Evolutionary conservation across 92 coral and sea anemone genomes (phyloP).

Genomic region (Palythoa heliodiscus): DNA sequence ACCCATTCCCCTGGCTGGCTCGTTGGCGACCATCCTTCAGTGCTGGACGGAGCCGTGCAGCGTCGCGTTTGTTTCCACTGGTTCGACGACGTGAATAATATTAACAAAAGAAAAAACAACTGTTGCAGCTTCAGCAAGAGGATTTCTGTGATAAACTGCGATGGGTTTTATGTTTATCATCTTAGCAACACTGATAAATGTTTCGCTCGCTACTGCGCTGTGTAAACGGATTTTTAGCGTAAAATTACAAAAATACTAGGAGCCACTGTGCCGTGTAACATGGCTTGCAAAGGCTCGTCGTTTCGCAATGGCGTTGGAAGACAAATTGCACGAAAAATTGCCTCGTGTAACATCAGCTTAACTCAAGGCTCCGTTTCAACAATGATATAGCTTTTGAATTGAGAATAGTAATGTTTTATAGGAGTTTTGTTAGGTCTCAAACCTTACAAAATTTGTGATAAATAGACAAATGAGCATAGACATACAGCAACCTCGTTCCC

Average conservation of each 20-base stretch:
- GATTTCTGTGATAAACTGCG: conserved; percentile 43
- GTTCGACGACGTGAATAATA: conserved; percentile 16
- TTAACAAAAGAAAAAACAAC: neutral
- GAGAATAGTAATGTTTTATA: too few relatives aligned
- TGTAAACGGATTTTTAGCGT: neutral
- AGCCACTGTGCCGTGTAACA: too few relatives aligned
- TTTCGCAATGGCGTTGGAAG: too few relatives aligned
- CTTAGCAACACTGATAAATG: neutral
- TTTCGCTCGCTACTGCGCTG: conserved; percentile 25
- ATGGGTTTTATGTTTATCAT: conserved; percentile 19
- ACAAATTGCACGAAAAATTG: too few relatives aligned
- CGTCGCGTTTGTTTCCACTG: conserved; percentile 43
- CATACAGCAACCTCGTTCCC: too few relatives aligned
- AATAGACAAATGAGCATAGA: too few relatives aligned
- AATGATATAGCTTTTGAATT: too few relatives aligned
- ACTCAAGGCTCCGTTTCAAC: too few relatives aligned
- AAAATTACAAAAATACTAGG: neutral
- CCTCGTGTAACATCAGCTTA: too few relatives aligned
- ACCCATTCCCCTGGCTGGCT: conserved; percentile 51
- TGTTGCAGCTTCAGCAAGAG: conserved; percentile 13
- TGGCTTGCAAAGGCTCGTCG: too few relatives aligned
- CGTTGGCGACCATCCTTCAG: conserved; percentile 34
- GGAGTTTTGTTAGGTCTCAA: too few relatives aligned
- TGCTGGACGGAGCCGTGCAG: conserved; percentile 29
- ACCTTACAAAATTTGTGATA: too few relatives aligned